Evolutionary conservation across 2,797 vertebrate genomes (phyloP), one percentile per base, ranked within the genome.

Genomic region (Phataginus tricuspis): DNA sequence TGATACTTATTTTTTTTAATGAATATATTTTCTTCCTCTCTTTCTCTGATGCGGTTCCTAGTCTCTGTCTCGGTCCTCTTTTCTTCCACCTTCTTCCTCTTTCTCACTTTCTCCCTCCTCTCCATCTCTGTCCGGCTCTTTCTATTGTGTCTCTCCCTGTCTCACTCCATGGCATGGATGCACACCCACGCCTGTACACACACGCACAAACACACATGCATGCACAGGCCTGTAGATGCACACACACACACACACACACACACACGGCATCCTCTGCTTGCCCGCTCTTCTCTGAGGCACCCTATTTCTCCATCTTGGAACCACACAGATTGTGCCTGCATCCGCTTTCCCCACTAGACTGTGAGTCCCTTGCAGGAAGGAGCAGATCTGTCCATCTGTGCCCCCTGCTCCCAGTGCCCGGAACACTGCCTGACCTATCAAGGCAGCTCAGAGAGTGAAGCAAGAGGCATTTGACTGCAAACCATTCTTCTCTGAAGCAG

Each of bases 211-310:
- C 29, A 31, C 11, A 34, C 51, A 16, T 42, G 29, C 0, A 1
- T 9, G 1, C 61, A n/a, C 27, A 5, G 11, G 37, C 80, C 39
- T 14, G 19, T 13, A 25, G 0, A n/a, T 31, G 5, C 9, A 7
- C 63, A 15, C 3, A 29, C 23, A 12, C 23, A 1, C 6, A 4
- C 29, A 29, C 23, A 12, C 23, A 1, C 6, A 3, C 29, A 23
- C 6, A 29, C 27, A 19, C 0, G 0, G 34, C 29, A 21, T 42
- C 37, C 53, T 90, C 51, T 29, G 72, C 16, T 66, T 14, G 23
- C 85, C 16, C 25, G 83, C 39, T 45, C 39, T 11, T 31, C 37
- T 39, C 19, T 14, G 21, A 3, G 0, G 25, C 13, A 34, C 14
- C 53, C 42, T 7, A 12, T 74, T 66, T 61, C 77, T 87, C 77